phyloP scores from a whole-genome alignment of 2,888 invertebrate genomes.

The Metallyticus violacea region DNA sequence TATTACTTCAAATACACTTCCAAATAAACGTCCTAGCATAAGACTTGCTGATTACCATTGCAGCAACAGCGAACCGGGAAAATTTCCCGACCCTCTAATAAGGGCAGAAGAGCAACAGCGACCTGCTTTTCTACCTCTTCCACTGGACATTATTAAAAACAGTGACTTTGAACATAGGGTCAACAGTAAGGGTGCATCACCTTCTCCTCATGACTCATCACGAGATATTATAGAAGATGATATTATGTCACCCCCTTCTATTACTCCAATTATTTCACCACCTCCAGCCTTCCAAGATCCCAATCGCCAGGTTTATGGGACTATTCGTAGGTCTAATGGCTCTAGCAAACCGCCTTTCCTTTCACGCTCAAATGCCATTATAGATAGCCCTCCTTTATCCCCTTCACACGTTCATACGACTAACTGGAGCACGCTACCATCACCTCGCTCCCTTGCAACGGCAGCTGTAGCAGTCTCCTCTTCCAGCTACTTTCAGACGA shows the following conservation, averaged over 20 bases:
- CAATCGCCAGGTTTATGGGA: conserved; percentile 32
- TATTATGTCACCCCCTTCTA: conserved; percentile 59
- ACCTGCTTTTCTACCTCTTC: conserved; percentile 31
- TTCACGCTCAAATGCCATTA: conserved; percentile 54
- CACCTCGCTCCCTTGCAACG: conserved; percentile 38
- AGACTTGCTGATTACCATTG: conserved; percentile 51
- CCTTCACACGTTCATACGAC: conserved; percentile 48
- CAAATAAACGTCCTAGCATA: conserved; percentile 48
- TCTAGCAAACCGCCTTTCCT: conserved; percentile 53
- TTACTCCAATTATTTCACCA: conserved; percentile 67
- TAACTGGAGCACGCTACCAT: conserved; percentile 45
- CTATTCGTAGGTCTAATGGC: conserved; percentile 38
- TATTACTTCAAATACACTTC: conserved; percentile 43
- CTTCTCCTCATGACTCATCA: conserved; percentile 29
- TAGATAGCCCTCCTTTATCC: conserved; percentile 54
- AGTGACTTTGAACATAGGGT: conserved; percentile 27
- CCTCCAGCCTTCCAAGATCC: conserved; percentile 62
- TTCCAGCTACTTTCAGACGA: neutral
- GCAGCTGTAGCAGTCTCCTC: conserved; percentile 36
- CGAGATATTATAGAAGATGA: conserved; percentile 28
- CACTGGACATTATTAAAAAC: conserved; percentile 19
- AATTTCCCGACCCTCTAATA: conserved; percentile 26
- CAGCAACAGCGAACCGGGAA: conserved; percentile 36
- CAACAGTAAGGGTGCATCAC: conserved; percentile 24
- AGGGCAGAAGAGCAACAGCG: conserved; percentile 30